These are phyloP conservation scores for Hippocampus guttulatus DNA, from an alignment of 2,113 vertebrate genomes.

Conservation along the genomic window DNA sequence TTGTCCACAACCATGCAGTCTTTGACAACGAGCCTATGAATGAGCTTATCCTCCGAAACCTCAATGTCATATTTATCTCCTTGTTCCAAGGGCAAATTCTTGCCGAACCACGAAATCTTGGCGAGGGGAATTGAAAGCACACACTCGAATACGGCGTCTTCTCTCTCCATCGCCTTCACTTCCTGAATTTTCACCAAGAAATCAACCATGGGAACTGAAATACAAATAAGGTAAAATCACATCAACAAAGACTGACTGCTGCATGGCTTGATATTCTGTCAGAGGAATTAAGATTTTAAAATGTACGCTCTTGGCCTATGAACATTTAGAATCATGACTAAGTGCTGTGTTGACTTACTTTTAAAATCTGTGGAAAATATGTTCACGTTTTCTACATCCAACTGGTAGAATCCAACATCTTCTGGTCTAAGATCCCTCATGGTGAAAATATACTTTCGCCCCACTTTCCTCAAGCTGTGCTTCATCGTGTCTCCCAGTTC, in stretches of 20 bases:
- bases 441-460: constrained; percentile 75
- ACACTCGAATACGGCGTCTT: constrained; percentile 72
- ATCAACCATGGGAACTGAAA: constrained; percentile 71
- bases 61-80: constrained; percentile 72
- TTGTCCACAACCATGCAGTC: constrained; percentile 69
- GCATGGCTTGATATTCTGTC: neutral
- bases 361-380: constrained; percentile 81
- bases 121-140: constrained; percentile 70
- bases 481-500: constrained; percentile 66
- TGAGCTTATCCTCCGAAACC: constrained; percentile 76
- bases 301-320: neutral
- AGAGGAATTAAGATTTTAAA: neutral
- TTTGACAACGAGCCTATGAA: constrained; percentile 75
- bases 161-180: constrained; percentile 62
- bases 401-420: constrained; percentile 82
- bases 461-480: constrained; percentile 68
- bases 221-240: neutral
- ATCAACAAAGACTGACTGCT: neutral
- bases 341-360: constrained; percentile 48
- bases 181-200: constrained; percentile 72
- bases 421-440: constrained; percentile 76
- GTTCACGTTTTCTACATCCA: constrained; percentile 75
- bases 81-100: constrained; percentile 57
- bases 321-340: neutral
- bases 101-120: constrained; percentile 73